A percentile compares a stretch with the other conserved stretches of the same genome.
Evolutionary conservation across 2,797 vertebrate species (phyloP).

Genomic region (Cossypha heuglini): DNA sequence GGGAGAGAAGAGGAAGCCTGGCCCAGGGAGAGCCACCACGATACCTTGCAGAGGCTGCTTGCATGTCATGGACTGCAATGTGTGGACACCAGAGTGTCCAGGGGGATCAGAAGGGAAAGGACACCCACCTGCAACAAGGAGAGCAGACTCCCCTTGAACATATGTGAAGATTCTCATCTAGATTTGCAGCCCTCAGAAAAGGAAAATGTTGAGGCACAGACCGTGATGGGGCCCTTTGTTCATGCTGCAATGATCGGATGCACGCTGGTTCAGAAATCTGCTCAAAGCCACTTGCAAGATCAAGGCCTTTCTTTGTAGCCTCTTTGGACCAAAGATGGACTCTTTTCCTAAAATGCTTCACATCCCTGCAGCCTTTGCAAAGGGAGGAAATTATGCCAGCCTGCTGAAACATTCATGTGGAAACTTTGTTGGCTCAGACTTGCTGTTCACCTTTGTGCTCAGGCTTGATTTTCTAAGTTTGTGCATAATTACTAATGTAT

Average conservation of each 20-base stretch:
- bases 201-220: background rate
- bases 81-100: background rate
- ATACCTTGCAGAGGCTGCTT: background rate
- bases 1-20: background rate
- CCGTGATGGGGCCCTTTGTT: background rate
- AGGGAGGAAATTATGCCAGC: background rate
- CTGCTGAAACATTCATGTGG: background rate
- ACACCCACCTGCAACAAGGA: background rate
- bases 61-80: background rate
- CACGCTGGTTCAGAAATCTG: background rate
- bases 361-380: background rate
- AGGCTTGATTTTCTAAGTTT: background rate
- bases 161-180: background rate
- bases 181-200: background rate
- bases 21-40: fast-evolving
- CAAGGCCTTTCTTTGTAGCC: background rate
- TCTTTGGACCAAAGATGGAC: background rate
- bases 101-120: background rate
- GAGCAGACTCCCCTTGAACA: background rate
- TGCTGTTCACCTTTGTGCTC: background rate
- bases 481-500: background rate
- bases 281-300: conserved; percentile 22
- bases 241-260: fast-evolving
- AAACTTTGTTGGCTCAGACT: background rate
- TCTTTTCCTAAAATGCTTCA: background rate